Base-by-base conservation (phyloP, 2,888 invertebrate genomes). In the Acanthoscelides obtectus region DNA sequence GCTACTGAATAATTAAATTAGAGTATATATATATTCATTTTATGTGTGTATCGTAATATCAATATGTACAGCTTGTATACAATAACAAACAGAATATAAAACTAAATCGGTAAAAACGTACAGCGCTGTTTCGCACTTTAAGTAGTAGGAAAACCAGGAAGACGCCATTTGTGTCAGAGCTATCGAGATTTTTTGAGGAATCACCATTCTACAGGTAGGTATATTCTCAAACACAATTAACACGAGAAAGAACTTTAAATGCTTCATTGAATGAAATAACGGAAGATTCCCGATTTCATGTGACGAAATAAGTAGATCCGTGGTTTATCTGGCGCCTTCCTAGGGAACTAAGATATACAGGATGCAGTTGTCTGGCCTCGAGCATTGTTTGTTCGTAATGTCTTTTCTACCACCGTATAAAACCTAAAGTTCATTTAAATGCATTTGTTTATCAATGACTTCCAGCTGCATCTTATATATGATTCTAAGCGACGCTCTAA, bases 41-140 rank as follows among this genome's bases (percentile, higher is more conserved):
- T 66, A 74, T 83, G 82, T 84, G 77, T 81, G 80, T 81, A 81
- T 81, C 79, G 80, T 82, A 80, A 82, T 83, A 83, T 82, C 80
- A 84, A 84, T 85, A 85, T 85, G 85, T 85, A 85, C 85, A 85
- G 83, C 82, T 84, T 85, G 85, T 85, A 84, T 85, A 85, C 85
- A 85, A 12, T 81, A 84, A 84, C 83, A 82, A 82, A 81, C 79
- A 83, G 45, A 45, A 45, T 45, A 45, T 12, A 45, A 45, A 45
- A 45, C 45, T 45, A 45, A 45, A 45, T 45, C 45, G 17, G 45
- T 45, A 45, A 45, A 45, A 45, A 45, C 17, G 45, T 45, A 45
- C 45, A 45, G 45, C 45, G 45, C 45, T 45, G 45, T 45, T 45
- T 8, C 45, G 45, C 45, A 45, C 45, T 45, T 45, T 45, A 45